A percentile compares a stretch with the other conserved stretches of the same genome.
phyloP scores from a whole-genome alignment of 2,888 invertebrate species.

The Zaprionus lineosus region DNA sequence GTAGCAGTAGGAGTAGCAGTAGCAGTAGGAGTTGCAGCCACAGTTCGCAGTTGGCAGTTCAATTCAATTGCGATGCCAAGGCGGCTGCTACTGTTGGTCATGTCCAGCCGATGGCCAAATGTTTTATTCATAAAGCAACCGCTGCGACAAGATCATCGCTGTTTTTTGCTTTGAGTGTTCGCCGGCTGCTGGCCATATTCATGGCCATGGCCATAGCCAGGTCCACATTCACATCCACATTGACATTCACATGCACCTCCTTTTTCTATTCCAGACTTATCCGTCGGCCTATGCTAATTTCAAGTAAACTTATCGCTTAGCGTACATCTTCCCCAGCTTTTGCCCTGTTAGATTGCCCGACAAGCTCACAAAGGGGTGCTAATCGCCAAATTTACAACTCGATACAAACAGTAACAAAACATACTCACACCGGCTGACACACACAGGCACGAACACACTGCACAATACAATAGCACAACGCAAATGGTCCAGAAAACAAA shows the following conservation, averaged over 20 bases:
- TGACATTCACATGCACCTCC: too few species aligned
- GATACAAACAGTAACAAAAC: constrained; percentile 60
- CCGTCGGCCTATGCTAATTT: constrained; percentile 70
- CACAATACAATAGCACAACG: constrained; percentile 28
- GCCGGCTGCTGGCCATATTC: constrained; percentile 25
- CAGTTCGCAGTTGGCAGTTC: constrained; percentile 20
- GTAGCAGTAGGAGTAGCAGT: constrained; percentile 25
- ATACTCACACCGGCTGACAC: constrained; percentile 25
- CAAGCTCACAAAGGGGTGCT: constrained; percentile 76
- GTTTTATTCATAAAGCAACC: constrained; percentile 75
- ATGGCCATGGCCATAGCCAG: constrained; percentile 13
- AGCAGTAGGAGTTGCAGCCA: background rate
- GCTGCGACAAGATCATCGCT: constrained; percentile 65
- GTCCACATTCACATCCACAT: constrained; percentile 20
- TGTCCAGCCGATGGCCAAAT: constrained; percentile 58
- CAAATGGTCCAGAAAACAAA: constrained; percentile 81
- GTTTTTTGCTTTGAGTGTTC: constrained; percentile 49
- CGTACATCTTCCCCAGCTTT: constrained; percentile 67
- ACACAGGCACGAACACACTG: constrained; percentile 23
- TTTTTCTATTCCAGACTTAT: constrained; percentile 9
- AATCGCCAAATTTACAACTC: constrained; percentile 81
- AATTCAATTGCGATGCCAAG: constrained; percentile 52
- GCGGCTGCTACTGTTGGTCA: constrained; percentile 64
- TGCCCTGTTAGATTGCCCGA: constrained; percentile 61
- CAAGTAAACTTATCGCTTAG: constrained; percentile 66